phyloP scores from a whole-genome alignment of 2,113 vertebrate species.

The Coryphaenoides rupestris region DNA sequence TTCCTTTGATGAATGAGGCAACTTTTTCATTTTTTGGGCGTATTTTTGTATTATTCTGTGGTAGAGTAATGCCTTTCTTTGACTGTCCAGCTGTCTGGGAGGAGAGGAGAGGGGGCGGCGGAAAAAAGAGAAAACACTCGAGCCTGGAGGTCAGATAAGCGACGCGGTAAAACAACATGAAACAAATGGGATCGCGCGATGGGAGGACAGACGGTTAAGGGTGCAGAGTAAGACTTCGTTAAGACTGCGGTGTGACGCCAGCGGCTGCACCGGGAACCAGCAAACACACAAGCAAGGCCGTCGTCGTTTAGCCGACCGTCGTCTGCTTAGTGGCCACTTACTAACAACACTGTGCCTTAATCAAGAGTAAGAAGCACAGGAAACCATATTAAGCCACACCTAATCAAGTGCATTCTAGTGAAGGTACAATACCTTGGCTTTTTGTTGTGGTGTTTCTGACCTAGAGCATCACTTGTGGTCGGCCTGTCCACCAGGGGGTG shows the following conservation, averaged over 20 bases:
- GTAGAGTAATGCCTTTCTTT: constrained; percentile 51
- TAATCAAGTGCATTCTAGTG: constrained; percentile 8
- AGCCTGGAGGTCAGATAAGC: constrained; percentile 55
- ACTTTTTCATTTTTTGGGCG: constrained; percentile 34
- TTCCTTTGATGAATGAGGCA: constrained; percentile 60
- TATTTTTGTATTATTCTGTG: constrained; percentile 46
- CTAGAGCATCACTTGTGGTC: constrained; percentile 14
- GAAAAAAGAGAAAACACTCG: no score
- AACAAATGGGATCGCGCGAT: constrained; percentile 43
- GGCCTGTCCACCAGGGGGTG: constrained; percentile 56
- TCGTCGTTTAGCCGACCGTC: background rate
- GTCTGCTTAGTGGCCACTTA: constrained; percentile 4
- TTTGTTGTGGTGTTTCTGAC: constrained; percentile 12
- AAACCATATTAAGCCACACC: constrained; percentile 11
- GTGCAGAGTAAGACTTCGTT: constrained; percentile 19
- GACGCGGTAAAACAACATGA: constrained; percentile 46
- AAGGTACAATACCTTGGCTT: background rate
- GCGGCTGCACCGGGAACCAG: constrained; percentile 10
- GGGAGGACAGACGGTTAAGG: constrained; percentile 35
- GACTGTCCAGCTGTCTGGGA: constrained; percentile 41
- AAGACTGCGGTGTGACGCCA: constrained; percentile 6
- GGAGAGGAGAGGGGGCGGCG: no score
- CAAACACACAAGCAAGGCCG: constrained; percentile 4
- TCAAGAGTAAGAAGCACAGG: constrained; percentile 1
- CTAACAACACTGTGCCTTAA: background rate